phyloP scores from a whole-genome alignment of 2,888 invertebrate genomes.

The Gisinianus flammeolus region DNA sequence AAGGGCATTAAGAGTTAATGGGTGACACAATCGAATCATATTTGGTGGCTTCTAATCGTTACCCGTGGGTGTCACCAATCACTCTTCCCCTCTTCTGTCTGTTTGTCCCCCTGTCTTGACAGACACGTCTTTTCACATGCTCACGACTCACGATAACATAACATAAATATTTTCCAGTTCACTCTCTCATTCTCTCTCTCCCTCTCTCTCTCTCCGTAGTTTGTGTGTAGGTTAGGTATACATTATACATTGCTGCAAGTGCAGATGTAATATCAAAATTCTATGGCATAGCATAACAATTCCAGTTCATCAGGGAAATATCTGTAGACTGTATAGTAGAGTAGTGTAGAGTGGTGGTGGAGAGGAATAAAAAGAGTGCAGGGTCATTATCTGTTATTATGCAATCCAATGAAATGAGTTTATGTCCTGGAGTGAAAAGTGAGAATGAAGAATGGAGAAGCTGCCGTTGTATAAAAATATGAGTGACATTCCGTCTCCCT shows the following conservation, averaged over 20 bases:
- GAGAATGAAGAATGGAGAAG: slow-evolving; percentile 11
- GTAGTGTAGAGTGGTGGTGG: neutral
- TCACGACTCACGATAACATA: neutral
- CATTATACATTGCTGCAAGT: no score
- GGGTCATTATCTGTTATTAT: slow-evolving; percentile 40
- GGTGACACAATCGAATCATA: slow-evolving; percentile 35
- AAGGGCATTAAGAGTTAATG: slow-evolving; percentile 32
- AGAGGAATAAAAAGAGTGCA: slow-evolving; percentile 15
- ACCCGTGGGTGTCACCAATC: slow-evolving; percentile 34
- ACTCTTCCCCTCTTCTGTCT: slow-evolving; percentile 9
- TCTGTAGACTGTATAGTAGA: neutral
- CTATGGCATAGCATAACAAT: neutral
- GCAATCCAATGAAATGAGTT: slow-evolving; percentile 17
- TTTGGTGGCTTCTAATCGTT: slow-evolving; percentile 27
- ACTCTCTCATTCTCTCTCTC: neutral
- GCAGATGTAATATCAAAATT: neutral
- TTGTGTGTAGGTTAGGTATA: no score
- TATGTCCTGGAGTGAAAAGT: slow-evolving; percentile 34
- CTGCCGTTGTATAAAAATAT: slow-evolving; percentile 12
- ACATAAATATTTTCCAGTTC: neutral
- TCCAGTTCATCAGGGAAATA: slow-evolving; percentile 16
- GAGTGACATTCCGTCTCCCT: slow-evolving; percentile 21
- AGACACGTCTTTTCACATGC: no score
- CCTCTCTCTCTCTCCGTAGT: no score
- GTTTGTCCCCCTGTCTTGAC: neutral